Evolutionary conservation across 2,113 vertebrate genomes (phyloP), one percentile per base, ranked within the genome.

Genomic region (Morphnarchus princeps): DNA sequence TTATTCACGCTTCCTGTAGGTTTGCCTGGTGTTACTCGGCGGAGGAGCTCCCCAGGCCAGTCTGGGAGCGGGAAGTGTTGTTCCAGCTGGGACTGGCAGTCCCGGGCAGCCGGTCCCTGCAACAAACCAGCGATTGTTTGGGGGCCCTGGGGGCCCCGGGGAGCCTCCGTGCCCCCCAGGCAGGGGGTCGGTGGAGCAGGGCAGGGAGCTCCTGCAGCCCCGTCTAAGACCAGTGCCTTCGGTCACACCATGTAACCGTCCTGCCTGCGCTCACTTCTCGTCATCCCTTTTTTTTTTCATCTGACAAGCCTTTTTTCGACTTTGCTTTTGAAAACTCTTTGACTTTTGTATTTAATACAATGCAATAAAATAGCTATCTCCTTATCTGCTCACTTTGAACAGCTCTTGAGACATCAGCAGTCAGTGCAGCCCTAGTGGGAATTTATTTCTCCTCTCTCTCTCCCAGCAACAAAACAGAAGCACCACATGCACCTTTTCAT

Each of bases 41-140:
- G 6, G 72, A 81, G 76, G 55, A 87, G 29, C 70, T 93, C 95
- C 83, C 57, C 94, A 79, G 77, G 91, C 89, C 66, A 80, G 57
- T 65, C 78, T 95, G 86, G 89, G 94, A 95, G 71, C 2, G 0
- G 29, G 32, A 67, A 93, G 47, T 97, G 96, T 95, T 96, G 83
- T 91, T 96, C 89, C 93, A 95, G 93, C 94, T 96, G 94, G 93
- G 63, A 13, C 72, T 45, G 50, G 18, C 1, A 0, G 66, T 69
- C 66, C n/a, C 4, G 3, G 61, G 79, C 79, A 62, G 82, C 20
- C 14, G 2, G 67, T 90, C 59, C 65, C 77, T 73, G 73, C 58
- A 97, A 95, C 95, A 96, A 89, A 21, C 38, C 73, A 92, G 65
- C 20, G 4, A 91, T 92, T 95, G 96, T 95, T 89, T 49, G 13